phyloP scores from a whole-genome alignment of 1,140 invertebrate species.

The Phocides pigmalion region DNA sequence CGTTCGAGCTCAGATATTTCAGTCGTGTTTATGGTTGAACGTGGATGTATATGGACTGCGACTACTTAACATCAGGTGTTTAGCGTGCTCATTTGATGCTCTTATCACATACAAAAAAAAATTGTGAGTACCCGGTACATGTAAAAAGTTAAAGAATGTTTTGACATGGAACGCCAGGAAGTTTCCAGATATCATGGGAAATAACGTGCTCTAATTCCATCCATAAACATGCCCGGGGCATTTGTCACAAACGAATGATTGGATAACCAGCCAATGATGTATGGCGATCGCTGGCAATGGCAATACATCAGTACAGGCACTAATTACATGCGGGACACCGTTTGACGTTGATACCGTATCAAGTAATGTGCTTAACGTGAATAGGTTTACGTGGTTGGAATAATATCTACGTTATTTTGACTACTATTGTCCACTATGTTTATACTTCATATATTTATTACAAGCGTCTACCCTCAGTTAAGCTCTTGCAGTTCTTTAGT shows the following conservation, averaged over 20 bases:
- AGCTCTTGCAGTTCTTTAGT: no score
- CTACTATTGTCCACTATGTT: no score
- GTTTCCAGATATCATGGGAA: background rate
- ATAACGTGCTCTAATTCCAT: background rate
- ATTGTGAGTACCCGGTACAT: no score
- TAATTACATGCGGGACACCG: conserved; percentile 14
- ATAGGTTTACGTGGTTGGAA: background rate
- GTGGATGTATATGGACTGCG: no score
- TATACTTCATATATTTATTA: no score
- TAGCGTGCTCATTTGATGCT: no score
- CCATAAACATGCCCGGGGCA: background rate
- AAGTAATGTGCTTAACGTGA: background rate
- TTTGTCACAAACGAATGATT: conserved; percentile 8
- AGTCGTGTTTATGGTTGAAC: no score
- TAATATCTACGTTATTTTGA: background rate
- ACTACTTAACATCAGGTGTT: no score
- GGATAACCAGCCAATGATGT: conserved; percentile 17
- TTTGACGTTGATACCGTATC: conserved; percentile 4
- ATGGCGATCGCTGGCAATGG: background rate
- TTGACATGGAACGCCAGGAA: background rate
- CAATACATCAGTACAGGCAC: conserved; percentile 3
- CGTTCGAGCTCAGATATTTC: no score
- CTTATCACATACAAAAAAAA: no score
- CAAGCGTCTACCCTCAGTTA: no score
- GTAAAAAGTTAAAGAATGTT: background rate